phyloP scores from a whole-genome alignment of 1,140 invertebrate genomes.

The Cydia strobilella region DNA sequence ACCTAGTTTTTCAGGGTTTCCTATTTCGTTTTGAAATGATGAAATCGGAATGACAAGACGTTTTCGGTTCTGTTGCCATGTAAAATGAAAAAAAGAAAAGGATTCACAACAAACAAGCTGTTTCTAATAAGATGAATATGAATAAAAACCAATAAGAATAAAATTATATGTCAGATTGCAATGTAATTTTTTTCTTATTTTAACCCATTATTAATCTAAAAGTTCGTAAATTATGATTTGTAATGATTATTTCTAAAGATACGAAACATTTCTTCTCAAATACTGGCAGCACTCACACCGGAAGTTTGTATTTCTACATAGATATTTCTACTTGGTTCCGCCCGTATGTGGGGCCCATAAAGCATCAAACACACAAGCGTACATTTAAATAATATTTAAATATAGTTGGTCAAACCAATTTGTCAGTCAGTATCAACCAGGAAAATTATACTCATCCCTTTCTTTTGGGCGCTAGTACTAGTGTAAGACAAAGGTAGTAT shows the following conservation, averaged over 20 bases:
- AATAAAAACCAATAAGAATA: background rate
- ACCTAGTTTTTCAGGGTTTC: slow-evolving; percentile 65
- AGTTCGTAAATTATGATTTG: background rate
- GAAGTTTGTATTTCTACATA: background rate
- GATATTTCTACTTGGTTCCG: background rate
- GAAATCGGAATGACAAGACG: slow-evolving; percentile 67
- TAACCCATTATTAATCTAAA: background rate
- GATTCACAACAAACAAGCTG: background rate
- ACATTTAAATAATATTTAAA: background rate
- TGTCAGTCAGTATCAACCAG: no score
- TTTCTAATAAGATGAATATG: background rate
- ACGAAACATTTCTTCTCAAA: background rate
- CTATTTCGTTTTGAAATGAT: slow-evolving; percentile 54
- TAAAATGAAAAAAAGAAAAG: background rate
- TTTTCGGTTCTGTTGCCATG: slow-evolving; percentile 45
- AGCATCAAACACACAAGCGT: background rate
- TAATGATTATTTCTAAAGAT: background rate
- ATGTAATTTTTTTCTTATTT: background rate
- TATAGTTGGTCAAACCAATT: no score
- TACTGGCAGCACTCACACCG: background rate
- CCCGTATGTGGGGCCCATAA: slow-evolving; percentile 16
- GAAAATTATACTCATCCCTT: no score
- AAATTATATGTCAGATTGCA: background rate
- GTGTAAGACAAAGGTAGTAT: no score
- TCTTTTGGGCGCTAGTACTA: no score